Conservation (phyloP, 2,888 invertebrate genomes). For the Cephus nigrinus region DNA sequence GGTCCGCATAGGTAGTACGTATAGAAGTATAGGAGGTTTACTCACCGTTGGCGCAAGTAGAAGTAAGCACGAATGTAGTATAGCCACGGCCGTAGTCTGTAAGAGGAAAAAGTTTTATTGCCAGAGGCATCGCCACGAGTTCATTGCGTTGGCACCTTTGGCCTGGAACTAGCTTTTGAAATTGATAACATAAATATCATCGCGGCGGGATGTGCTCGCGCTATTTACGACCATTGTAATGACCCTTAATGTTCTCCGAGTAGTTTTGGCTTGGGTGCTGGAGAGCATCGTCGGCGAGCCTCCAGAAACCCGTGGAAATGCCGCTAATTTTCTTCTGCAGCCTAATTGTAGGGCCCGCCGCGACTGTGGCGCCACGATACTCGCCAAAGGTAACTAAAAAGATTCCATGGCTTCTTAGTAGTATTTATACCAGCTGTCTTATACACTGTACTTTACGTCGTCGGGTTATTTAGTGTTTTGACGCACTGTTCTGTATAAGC, state of each 20-base stretch:
- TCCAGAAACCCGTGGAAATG: slow-evolving; percentile 40
- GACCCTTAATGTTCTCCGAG: slow-evolving; percentile 64
- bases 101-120: neutral
- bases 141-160: slow-evolving; percentile 24
- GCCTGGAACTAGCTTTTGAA: slow-evolving; percentile 32
- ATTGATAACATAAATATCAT: slow-evolving; percentile 62
- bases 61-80: neutral
- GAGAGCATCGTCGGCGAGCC: slow-evolving; percentile 9
- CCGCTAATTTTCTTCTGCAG: slow-evolving; percentile 50
- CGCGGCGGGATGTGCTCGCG: slow-evolving; percentile 52
- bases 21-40: neutral
- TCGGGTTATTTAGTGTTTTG: neutral
- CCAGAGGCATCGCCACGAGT: neutral
- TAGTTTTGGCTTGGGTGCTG: slow-evolving; percentile 49
- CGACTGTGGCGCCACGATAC: neutral
- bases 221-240: slow-evolving; percentile 63
- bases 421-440: neutral
- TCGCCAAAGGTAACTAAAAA: neutral
- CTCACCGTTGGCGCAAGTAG: neutral
- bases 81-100: neutral
- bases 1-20: neutral
- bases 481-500: neutral
- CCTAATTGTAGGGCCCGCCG: neutral
- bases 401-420: neutral
- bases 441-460: neutral